Evolutionary conservation across 2,888 invertebrate species (phyloP).

Genomic region (Drosophila lacicola): DNA sequence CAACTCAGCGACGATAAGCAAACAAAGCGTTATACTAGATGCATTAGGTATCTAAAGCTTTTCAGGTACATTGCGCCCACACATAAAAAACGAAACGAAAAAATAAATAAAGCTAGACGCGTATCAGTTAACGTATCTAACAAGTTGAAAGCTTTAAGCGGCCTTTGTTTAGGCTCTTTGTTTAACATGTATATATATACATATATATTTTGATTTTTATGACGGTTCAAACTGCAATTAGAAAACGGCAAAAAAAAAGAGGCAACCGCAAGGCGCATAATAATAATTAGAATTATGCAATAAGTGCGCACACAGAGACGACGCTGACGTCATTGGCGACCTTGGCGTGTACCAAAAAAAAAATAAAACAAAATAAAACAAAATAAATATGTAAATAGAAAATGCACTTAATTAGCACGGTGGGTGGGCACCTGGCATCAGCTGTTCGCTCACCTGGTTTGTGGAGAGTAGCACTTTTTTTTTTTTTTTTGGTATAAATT

Average conservation of each 20-base stretch:
- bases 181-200: conserved; percentile 7
- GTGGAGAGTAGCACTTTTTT: conserved; percentile 6
- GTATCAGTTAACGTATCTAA: conserved; percentile 49
- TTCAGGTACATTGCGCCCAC: conserved; percentile 28
- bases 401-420: conserved; percentile 14
- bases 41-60: conserved; percentile 20
- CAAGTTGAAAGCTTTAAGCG: conserved; percentile 63
- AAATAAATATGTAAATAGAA: conserved; percentile 7
- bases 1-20: conserved; percentile 32
- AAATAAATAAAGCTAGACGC: conserved; percentile 26
- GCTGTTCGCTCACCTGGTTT: conserved; percentile 44
- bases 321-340: conserved; percentile 66
- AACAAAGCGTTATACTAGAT: conserved; percentile 24
- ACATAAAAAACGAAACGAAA: not conserved
- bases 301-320: conserved; percentile 35
- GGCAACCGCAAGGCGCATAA: conserved; percentile 7
- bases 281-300: conserved; percentile 64
- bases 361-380: not conserved
- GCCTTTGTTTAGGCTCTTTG: conserved; percentile 48
- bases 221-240: conserved; percentile 16
- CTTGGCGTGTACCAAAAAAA: conserved; percentile 57
- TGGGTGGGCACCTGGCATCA: conserved; percentile 20
- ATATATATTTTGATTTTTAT: conserved; percentile 9
- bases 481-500: not conserved
- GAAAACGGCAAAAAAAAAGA: conserved; percentile 1